These are phyloP conservation scores for Litocranius walleri DNA, from an alignment of 2,113 vertebrate species.

Conservation along the genomic window DNA sequence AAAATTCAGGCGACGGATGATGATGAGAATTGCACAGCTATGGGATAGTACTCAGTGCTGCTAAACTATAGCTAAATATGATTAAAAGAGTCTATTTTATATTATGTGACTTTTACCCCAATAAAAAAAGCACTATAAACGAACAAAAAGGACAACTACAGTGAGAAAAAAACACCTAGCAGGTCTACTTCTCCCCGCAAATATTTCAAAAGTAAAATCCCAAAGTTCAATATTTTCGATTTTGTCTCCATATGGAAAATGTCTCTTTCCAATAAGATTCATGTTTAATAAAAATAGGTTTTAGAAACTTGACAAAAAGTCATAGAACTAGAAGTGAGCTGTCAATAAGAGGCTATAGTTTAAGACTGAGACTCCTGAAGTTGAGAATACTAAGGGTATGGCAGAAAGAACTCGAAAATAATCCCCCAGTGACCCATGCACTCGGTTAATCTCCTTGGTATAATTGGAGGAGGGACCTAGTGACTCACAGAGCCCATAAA, in stretches of 20 bases:
- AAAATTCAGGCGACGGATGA: not conserved
- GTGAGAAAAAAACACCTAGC: not conserved
- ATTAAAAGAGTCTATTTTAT: not conserved
- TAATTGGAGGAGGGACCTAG: not conserved
- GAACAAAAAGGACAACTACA: not conserved
- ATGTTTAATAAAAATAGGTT: not conserved
- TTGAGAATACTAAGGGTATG: not conserved
- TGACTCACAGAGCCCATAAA: not conserved
- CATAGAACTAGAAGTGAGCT: not conserved
- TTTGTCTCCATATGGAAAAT: not conserved
- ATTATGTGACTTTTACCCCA: not conserved
- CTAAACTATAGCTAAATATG: not conserved
- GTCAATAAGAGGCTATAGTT: not conserved
- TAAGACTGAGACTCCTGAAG: not conserved
- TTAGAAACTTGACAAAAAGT: not conserved
- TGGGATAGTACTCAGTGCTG: not conserved
- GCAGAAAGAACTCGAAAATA: not conserved
- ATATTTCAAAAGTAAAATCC: not conserved
- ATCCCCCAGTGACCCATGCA: not conserved
- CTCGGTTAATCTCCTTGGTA: not conserved
- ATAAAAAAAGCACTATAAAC: not conserved
- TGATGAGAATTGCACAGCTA: not conserved
- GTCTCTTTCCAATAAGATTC: not conserved
- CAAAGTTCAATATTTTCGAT: not conserved
- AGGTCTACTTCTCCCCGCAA: not conserved